Base-by-base conservation (phyloP, 2,888 invertebrate species). In the Andrena dorsata region DNA sequence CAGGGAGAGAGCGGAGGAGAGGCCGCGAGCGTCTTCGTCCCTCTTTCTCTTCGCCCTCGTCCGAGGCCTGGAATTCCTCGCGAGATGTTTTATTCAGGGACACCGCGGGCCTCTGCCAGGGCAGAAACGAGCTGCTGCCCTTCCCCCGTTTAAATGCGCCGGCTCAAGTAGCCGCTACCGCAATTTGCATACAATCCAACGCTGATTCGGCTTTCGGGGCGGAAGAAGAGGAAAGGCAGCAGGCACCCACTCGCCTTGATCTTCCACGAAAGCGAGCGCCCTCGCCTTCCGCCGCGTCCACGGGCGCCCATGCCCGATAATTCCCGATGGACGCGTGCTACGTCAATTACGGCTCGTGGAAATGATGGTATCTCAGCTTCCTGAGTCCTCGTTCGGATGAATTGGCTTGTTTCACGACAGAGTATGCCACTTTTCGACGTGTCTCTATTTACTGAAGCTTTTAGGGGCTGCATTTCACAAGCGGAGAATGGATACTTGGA, bases 11-110 rank as follows among this genome's bases (percentile, higher is more conserved):
- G 82, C 71, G 60, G 72, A 49, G 80, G 65, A 65, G 75, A 23
- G 69, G 82, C 77, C 79, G 79, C 70, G 81, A 82, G 77, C 82
- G 53, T 26, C 65, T 64, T 64, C 63, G 76, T 74, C 81, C 70
- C 51, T 77, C 80, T 70, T 79, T 47, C 73, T 71, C 78, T 61
- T 74, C 63, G 51, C 80, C 77, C 85, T 71, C 84, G 84, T 88
- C 88, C 89, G 88, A 84, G 87, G 85, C 84, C 89, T 90, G 89
- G 91, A 93, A 93, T 93, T 93, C 91, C 91, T 89, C 85, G 90
- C 86, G 88, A 91, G 92, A 93, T 93, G 93, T 93, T 93, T 93
- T 93, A 93, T 93, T 93, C 93, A 93, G 90, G 90, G 92, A 93
- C 90, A 92, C 92, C 92, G 91, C 90, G 90, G 92, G 92, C 92